Evolutionary conservation across 2,888 invertebrate genomes (phyloP), one percentile per base, ranked within the genome.

Genomic region (Ernsta delagoae): DNA sequence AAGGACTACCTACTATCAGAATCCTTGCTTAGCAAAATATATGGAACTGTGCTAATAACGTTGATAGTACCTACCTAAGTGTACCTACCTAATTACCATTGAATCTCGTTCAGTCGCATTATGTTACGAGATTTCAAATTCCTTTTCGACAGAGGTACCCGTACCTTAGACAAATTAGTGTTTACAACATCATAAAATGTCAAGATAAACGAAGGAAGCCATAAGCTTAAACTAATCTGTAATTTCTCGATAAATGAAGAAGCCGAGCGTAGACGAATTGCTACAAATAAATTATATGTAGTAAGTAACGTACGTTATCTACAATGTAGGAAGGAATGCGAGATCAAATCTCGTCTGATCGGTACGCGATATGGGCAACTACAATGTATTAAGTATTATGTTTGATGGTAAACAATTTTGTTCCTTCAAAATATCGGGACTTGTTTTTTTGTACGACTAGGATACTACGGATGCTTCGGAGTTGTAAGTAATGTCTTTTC

Each of bases 351-450:
- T 73, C 70, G 59, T 60, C 62, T 70, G 72, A 72, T 73, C 63
- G 61, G 41, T 70, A 34, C 60, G 11, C 31, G 70, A 72, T 70
- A 70, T 54, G 34, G 60, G 64, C 59, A 70, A 70, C 61, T 73
- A 71, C 88, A 87, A 72, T 70, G 86, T 79, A 56, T 45, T 67
- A 61, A 67, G 67, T 56, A 67, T 56, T 61, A 67, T 61, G 67
- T 45, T 56, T 61, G 56, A 61, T 61, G 67, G 67, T 67, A 39
- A 67, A 67, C 67, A 61, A 67, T 67, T 67, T 62, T 67, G 67
- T 67, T 56, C 56, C 45, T 4, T 60, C 56, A 67, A 67, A 67
- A 48, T 60, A 54, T 67, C 56, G 48, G 36, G 54, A 67, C 41
- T 62, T 39, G 7, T 31, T 31, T 36, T 65, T 50, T 59, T 48